Evolutionary conservation across 2,797 vertebrate species (phyloP).

Genomic region (Manis pentadactyla): DNA sequence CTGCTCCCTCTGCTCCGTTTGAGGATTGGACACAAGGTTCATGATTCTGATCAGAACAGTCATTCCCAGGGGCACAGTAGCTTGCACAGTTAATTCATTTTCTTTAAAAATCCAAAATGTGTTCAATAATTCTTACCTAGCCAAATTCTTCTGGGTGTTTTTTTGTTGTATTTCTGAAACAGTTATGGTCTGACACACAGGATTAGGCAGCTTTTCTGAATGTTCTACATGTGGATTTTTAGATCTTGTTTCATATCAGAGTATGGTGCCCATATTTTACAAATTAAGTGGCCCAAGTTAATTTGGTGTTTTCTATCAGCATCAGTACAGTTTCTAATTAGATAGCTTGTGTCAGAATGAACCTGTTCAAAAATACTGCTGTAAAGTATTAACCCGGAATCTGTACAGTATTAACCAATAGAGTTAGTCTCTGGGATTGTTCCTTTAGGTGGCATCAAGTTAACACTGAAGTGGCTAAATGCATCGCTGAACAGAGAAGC

Average conservation of each 20-base stretch:
- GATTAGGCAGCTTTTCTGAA: neutral
- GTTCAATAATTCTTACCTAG: neutral
- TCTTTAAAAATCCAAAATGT: neutral
- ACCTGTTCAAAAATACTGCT: neutral
- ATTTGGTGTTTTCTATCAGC: neutral
- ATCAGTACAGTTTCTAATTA: neutral
- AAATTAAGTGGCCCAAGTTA: constrained; percentile 9
- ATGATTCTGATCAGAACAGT: neutral
- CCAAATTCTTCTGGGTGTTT: neutral
- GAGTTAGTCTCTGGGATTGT: neutral
- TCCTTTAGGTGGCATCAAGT: neutral
- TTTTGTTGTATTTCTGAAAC: neutral
- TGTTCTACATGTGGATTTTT: neutral
- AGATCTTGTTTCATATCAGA: neutral
- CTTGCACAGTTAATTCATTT: neutral
- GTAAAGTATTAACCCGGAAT: neutral
- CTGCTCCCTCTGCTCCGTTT: neutral
- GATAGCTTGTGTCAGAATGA: neutral
- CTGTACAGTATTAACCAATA: neutral
- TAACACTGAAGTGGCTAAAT: neutral
- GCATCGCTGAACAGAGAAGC: neutral
- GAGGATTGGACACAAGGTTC: constrained; percentile 1
- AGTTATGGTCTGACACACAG: neutral
- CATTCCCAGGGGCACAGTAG: neutral
- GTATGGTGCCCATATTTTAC: neutral